These are phyloP conservation scores for Phycodurus eques DNA, from an alignment of 2,113 vertebrate genomes.

Conservation along the genomic window DNA sequence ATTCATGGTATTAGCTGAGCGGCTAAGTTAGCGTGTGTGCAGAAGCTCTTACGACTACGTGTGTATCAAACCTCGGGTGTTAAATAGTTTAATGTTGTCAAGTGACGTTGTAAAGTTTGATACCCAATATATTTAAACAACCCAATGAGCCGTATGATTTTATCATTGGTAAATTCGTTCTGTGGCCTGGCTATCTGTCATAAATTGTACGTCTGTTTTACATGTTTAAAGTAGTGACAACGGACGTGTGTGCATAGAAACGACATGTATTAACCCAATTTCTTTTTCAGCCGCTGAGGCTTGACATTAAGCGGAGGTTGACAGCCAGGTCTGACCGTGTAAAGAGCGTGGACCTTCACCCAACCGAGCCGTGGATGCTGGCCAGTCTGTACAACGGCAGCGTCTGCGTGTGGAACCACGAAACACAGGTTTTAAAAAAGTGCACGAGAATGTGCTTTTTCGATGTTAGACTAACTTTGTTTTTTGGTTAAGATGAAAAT, in stretches of 20 bases:
- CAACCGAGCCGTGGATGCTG: slow-evolving; percentile 97
- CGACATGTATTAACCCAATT: not conserved
- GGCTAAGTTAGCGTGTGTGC: slow-evolving; percentile 44
- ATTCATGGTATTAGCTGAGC: slow-evolving; percentile 33
- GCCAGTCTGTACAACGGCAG: slow-evolving; percentile 97
- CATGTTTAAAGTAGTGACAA: not conserved
- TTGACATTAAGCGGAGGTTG: slow-evolving; percentile 95
- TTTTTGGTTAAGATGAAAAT: not conserved
- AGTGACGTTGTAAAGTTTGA: not conserved
- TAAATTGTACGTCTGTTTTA: not conserved
- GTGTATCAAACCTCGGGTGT: not conserved
- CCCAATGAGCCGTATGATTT: too few species aligned
- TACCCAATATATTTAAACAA: too few species aligned
- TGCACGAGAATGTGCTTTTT: not conserved
- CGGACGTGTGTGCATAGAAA: not conserved
- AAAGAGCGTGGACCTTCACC: slow-evolving; percentile 96
- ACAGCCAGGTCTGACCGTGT: slow-evolving; percentile 96
- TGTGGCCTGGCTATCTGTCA: not conserved
- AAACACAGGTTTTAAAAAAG: slow-evolving; percentile 83
- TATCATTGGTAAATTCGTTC: slow-evolving; percentile 13
- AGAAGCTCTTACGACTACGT: not conserved
- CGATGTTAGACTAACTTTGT: not conserved
- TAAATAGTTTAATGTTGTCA: not conserved
- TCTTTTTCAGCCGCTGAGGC: slow-evolving; percentile 85
- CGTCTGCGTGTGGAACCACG: slow-evolving; percentile 98